A percentile compares a stretch with the other conserved stretches of the same genome.
These are phyloP conservation scores for Fratercula arctica DNA, from an alignment of 2,797 vertebrate species.

Conservation along the genomic window DNA sequence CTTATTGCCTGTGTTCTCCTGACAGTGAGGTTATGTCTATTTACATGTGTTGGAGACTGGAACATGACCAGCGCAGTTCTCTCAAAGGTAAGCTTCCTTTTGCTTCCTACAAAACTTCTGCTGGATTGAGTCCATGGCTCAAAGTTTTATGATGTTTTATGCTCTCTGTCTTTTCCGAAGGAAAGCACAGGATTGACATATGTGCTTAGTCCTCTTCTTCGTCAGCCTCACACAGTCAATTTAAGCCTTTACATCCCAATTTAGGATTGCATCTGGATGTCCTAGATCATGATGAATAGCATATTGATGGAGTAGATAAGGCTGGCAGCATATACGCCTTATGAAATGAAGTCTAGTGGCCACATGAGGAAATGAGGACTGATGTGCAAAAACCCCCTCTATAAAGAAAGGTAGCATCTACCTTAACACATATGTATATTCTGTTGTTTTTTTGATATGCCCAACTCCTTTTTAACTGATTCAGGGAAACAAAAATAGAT, in stretches of 20 bases:
- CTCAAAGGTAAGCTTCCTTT: constrained; percentile 1
- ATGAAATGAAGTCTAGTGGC: neutral
- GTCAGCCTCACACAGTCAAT: neutral
- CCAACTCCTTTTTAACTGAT: neutral
- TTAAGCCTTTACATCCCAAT: neutral
- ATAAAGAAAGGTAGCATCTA: neutral
- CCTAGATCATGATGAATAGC: neutral
- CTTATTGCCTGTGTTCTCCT: constrained; percentile 25
- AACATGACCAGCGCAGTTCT: neutral
- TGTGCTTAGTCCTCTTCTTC: neutral
- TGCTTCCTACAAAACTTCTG: constrained; percentile 22
- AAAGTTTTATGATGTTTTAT: neutral
- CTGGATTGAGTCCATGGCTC: neutral
- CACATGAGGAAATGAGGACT: neutral
- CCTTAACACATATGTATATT: neutral
- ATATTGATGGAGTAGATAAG: neutral
- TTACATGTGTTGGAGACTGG: constrained; percentile 29
- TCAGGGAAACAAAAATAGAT: neutral
- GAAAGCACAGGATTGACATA: neutral
- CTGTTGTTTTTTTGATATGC: neutral
- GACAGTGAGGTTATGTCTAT: constrained; percentile 39
- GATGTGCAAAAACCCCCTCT: neutral
- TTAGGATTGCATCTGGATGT: neutral
- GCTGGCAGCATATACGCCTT: neutral
- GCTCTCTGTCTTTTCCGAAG: neutral